These are phyloP conservation scores for Masticophis lateralis DNA, from an alignment of 2,797 vertebrate species.

Conservation along the genomic window DNA sequence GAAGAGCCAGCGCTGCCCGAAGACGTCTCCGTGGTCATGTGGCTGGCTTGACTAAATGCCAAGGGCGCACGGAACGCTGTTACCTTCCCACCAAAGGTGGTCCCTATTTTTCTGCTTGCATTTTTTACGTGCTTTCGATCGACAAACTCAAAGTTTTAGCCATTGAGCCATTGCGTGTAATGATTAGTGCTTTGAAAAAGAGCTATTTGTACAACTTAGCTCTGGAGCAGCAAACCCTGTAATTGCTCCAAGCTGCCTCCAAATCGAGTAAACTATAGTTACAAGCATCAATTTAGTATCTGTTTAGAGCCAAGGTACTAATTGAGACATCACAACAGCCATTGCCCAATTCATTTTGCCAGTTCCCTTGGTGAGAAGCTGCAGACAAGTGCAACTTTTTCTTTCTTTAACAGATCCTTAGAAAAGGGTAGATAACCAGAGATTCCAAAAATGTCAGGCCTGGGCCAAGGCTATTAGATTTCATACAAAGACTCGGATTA, in stretches of 20 bases:
- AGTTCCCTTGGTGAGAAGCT: neutral
- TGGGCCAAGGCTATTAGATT: conserved; percentile 43
- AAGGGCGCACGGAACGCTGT: too few relatives aligned
- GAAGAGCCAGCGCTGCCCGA: too few relatives aligned
- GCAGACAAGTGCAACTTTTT: neutral
- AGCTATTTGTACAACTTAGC: neutral
- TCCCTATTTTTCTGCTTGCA: too few relatives aligned
- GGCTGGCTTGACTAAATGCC: too few relatives aligned
- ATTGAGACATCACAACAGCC: neutral
- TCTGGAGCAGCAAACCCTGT: neutral
- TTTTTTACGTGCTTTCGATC: too few relatives aligned
- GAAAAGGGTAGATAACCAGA: neutral
- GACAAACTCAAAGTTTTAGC: too few relatives aligned
- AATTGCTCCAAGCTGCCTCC: neutral
- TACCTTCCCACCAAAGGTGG: too few relatives aligned
- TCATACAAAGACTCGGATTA: conserved; percentile 14
- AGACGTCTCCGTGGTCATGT: too few relatives aligned
- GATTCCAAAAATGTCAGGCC: conserved; percentile 25
- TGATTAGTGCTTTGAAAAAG: neutral
- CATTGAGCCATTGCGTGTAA: too few relatives aligned
- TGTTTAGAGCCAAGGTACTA: neutral
- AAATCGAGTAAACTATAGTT: neutral
- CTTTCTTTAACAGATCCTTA: neutral
- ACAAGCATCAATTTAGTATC: neutral
- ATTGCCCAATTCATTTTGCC: neutral